Conservation (phyloP, 2,113 vertebrate species). For the Upupa epops region DNA sequence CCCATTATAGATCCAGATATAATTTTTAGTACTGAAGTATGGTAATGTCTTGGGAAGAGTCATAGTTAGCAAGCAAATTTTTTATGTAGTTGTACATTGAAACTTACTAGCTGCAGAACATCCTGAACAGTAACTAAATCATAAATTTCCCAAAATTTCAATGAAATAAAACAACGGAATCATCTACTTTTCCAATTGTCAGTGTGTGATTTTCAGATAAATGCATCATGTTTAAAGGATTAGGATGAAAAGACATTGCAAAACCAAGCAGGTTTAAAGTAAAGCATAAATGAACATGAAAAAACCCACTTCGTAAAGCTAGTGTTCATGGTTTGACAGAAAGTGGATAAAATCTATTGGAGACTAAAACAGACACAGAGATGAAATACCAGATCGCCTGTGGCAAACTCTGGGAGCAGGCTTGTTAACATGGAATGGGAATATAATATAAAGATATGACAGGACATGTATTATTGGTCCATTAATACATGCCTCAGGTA, state of each 20-base stretch:
- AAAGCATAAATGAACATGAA: conserved; percentile 23
- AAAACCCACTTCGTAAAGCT: not conserved
- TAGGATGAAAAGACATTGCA: not conserved
- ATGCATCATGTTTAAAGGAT: not conserved
- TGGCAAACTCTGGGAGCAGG: conserved; percentile 36
- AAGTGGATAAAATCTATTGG: conserved; percentile 34
- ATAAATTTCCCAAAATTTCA: not conserved
- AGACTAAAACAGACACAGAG: conserved; percentile 54
- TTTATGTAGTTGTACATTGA: not conserved
- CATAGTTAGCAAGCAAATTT: not conserved
- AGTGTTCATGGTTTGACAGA: conserved; percentile 31
- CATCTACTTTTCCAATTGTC: not conserved
- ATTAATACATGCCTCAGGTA: conserved; percentile 61
- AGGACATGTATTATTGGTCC: conserved; percentile 51
- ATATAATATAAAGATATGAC: conserved; percentile 27
- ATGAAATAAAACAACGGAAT: not conserved
- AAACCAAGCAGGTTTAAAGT: not conserved
- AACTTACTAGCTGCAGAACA: not conserved
- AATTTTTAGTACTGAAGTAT: not conserved
- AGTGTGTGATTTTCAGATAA: not conserved
- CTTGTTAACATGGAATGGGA: conserved; percentile 57
- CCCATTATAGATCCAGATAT: not conserved
- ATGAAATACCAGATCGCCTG: conserved; percentile 55
- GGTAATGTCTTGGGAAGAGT: not conserved
- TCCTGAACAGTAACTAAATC: not conserved